Evolutionary conservation across 2,888 invertebrate species (phyloP).

Genomic region (Seira musarum): DNA sequence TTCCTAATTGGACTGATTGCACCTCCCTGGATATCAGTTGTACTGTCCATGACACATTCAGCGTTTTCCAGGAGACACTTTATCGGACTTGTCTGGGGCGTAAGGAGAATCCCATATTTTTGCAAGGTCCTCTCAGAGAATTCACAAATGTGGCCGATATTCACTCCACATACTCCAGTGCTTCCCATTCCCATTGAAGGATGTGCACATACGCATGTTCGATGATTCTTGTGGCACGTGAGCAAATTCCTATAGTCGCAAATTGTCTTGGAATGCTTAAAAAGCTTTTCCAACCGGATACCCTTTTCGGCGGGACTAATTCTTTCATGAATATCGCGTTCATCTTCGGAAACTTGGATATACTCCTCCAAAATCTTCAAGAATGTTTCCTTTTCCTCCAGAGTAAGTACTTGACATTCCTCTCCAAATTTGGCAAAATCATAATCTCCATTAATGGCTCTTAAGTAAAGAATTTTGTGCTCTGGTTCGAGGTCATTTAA

Average conservation of each 20-base stretch:
- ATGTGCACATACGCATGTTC: conserved; percentile 51
- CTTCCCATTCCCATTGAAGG: conserved; percentile 40
- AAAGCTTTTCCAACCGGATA: conserved; percentile 27
- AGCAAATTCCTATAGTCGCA: conserved; percentile 49
- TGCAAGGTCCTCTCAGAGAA: conserved; percentile 12
- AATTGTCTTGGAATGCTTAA: conserved; percentile 38
- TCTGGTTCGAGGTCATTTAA: not conserved
- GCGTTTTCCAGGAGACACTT: conserved; percentile 41
- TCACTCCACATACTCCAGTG: conserved; percentile 41
- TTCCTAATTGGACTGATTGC: conserved; percentile 26
- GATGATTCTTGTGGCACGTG: conserved; percentile 32
- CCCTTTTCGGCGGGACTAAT: conserved; percentile 27
- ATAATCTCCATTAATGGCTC: conserved; percentile 37
- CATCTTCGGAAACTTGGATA: not conserved
- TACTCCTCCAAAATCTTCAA: conserved; percentile 10
- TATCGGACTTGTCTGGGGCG: conserved; percentile 17
- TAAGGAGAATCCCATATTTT: conserved; percentile 24
- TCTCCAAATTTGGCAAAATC: conserved; percentile 49
- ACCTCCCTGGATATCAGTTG: not conserved
- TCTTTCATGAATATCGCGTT: conserved; percentile 10
- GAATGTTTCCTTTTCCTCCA: conserved; percentile 42
- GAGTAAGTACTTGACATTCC: conserved; percentile 18
- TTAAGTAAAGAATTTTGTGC: conserved; percentile 21
- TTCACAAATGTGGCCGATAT: conserved; percentile 41
- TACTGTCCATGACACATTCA: conserved; percentile 25